Evolutionary conservation across 2,113 vertebrate species (phyloP).

Genomic region (Hypomesus transpacificus): DNA sequence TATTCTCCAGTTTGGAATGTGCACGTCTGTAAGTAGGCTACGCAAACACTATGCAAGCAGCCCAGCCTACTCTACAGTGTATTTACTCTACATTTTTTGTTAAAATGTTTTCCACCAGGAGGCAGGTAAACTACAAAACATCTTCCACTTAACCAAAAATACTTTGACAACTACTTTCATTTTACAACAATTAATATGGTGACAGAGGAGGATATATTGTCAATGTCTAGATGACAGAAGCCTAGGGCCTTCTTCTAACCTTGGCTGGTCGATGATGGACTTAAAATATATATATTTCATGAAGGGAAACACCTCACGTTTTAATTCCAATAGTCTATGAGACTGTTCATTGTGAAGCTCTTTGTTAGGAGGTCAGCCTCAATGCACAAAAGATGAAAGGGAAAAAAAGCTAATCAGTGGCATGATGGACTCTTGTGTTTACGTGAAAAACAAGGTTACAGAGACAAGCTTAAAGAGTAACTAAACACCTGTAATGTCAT

Average conservation of each 20-base stretch:
- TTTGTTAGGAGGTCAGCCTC: not conserved
- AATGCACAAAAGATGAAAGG: conserved; percentile 1
- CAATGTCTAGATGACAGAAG: not conserved
- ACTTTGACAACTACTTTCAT: too few species aligned
- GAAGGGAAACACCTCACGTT: not conserved
- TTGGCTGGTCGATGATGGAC: not conserved
- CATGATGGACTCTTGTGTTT: conserved; percentile 5
- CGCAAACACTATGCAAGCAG: not conserved
- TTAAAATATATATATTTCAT: conserved; percentile 11
- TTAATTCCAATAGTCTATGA: not conserved
- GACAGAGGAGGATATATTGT: too few species aligned
- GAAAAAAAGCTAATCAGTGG: not conserved
- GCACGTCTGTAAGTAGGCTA: too few species aligned
- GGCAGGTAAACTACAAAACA: too few species aligned
- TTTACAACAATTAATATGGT: too few species aligned
- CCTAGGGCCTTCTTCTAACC: not conserved
- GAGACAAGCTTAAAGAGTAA: not conserved
- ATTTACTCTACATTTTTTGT: too few species aligned
- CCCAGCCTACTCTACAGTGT: not conserved
- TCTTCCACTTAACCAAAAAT: too few species aligned
- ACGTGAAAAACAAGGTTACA: not conserved
- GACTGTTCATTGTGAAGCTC: not conserved
- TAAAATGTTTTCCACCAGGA: too few species aligned
- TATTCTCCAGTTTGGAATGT: too few species aligned
- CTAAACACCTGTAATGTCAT: not conserved